A percentile compares a stretch with the other conserved stretches of the same genome.
Evolutionary conservation across 2,113 vertebrate genomes (phyloP).

Genomic region (Tachycineta bicolor): DNA sequence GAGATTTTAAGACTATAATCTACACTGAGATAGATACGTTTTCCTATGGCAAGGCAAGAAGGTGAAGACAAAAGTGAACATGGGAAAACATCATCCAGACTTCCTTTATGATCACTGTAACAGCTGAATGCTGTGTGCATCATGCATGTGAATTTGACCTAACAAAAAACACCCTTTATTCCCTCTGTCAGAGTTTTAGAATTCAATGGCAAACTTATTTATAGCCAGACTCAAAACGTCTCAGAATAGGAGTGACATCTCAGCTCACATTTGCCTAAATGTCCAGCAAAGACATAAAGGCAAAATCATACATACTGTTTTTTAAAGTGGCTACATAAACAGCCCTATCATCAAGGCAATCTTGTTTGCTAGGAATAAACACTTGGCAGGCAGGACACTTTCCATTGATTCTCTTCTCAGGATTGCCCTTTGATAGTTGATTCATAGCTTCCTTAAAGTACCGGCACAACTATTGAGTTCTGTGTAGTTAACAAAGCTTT

Average conservation of each 20-base stretch:
- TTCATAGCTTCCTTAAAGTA: neutral
- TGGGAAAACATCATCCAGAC: neutral
- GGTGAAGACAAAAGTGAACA: neutral
- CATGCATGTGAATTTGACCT: neutral
- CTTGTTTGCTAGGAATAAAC: constrained; percentile 27
- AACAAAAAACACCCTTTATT: constrained; percentile 6
- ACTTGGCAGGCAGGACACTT: neutral
- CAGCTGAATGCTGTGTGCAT: neutral
- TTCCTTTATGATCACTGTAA: neutral
- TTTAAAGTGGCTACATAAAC: neutral
- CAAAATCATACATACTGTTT: neutral
- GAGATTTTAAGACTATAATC: neutral
- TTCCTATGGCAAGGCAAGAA: neutral
- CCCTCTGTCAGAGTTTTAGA: constrained; percentile 1
- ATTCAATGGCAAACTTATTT: neutral
- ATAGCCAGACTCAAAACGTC: neutral
- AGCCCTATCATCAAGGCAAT: neutral
- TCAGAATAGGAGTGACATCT: neutral
- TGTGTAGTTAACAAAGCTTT: constrained; percentile 12
- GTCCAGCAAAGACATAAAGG: neutral
- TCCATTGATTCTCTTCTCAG: neutral
- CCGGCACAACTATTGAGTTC: neutral
- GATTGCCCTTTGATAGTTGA: neutral
- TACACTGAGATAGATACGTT: neutral
- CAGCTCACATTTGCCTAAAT: neutral